phyloP scores from a whole-genome alignment of 2,113 vertebrate species.

The Piliocolobus tephrosceles region DNA sequence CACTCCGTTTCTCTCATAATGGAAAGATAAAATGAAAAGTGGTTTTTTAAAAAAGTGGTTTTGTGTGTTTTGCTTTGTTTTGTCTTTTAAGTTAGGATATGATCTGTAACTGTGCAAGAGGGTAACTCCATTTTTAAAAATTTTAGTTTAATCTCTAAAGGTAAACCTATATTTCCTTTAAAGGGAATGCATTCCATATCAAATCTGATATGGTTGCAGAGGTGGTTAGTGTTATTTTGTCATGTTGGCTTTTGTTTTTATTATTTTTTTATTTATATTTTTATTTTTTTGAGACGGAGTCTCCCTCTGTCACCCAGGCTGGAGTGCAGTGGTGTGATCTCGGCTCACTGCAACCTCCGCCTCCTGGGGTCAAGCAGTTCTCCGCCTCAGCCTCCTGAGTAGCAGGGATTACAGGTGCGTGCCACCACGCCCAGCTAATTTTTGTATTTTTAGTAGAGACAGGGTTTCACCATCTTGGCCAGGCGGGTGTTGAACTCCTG shows the following conservation, averaged over 20 bases:
- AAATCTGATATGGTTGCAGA: not conserved
- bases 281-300: too few relatives aligned
- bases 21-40: not conserved
- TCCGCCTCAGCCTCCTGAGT: too few relatives aligned
- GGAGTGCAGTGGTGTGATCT: too few relatives aligned
- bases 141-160: constrained; percentile 1
- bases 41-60: not conserved
- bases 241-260: not conserved
- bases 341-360: too few relatives aligned
- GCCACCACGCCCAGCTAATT: too few relatives aligned
- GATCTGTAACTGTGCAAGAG: not conserved
- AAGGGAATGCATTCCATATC: not conserved
- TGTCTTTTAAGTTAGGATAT: constrained; percentile 1
- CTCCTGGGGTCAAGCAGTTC: too few relatives aligned
- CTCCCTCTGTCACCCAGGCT: too few relatives aligned
- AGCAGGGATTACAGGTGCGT: too few relatives aligned
- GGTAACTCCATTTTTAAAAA: not conserved
- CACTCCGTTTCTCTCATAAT: not conserved
- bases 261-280: too few relatives aligned
- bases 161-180: constrained; percentile 38
- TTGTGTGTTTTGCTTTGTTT: not conserved
- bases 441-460: too few relatives aligned
- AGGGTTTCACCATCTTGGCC: too few relatives aligned
- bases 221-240: not conserved
- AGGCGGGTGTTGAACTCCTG: too few relatives aligned